Percentiles rank a stretch among this genome's conserved stretches.
Conservation (phyloP, 2,113 vertebrate species). For the Neoarius graeffei region DNA sequence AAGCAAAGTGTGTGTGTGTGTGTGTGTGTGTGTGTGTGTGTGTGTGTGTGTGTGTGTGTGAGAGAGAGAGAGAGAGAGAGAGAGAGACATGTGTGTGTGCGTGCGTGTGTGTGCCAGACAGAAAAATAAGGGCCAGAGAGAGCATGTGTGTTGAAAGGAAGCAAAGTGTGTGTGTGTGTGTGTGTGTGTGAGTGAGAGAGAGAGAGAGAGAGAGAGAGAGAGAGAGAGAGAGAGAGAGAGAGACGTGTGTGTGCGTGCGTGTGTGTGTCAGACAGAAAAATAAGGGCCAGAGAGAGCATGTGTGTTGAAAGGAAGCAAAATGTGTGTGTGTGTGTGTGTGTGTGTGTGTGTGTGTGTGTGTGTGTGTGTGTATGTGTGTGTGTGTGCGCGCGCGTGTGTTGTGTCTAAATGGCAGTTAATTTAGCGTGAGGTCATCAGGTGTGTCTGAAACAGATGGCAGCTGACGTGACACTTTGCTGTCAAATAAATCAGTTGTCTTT, state of each 20-base stretch:
- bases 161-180: constrained; percentile 3
- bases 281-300: neutral
- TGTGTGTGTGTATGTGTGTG: neutral
- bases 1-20: too few species aligned
- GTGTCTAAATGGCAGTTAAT: neutral
- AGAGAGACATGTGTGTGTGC: too few species aligned
- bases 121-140: too few species aligned
- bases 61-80: too few species aligned
- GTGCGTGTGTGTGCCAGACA: too few species aligned
- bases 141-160: too few species aligned
- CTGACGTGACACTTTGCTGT: neutral
- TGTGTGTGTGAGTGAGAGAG: neutral
- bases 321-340: neutral
- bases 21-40: too few species aligned
- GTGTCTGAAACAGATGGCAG: constrained; percentile 21
- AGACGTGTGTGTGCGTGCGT: neutral
- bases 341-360: too few species aligned
- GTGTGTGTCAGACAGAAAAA: constrained; percentile 2
- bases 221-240: neutral
- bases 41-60: too few species aligned
- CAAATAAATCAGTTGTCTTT: constrained; percentile 15
- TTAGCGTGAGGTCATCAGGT: neutral
- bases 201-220: neutral
- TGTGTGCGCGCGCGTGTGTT: too few species aligned
- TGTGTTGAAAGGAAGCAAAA: neutral